These are phyloP conservation scores for Papilio glaucus DNA, from an alignment of 1,140 invertebrate genomes.

Conservation along the genomic window DNA sequence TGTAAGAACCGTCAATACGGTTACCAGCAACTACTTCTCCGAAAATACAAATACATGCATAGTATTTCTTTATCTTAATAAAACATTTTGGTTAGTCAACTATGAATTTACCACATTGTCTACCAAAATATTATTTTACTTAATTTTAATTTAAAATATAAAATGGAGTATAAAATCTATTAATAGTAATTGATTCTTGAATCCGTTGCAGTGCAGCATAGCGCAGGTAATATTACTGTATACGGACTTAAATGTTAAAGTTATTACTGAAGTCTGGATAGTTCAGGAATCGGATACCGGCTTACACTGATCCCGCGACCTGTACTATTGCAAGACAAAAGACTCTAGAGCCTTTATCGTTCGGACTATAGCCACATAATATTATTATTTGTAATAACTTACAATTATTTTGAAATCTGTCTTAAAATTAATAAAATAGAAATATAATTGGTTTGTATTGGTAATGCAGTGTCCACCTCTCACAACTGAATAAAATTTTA, in stretches of 20 bases:
- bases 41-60: too few species aligned
- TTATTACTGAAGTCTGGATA: constrained; percentile 17
- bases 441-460: too few species aligned
- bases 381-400: not conserved
- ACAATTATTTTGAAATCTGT: too few species aligned
- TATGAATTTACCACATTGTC: not conserved
- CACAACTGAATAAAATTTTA: not conserved
- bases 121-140: too few species aligned
- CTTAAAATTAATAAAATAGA: too few species aligned
- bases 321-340: constrained; percentile 5
- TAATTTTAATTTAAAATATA: too few species aligned
- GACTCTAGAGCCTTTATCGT: not conserved
- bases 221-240: not conserved
- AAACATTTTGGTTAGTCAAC: too few species aligned
- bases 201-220: not conserved
- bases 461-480: too few species aligned
- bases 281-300: constrained; percentile 29
- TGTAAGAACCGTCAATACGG: too few species aligned
- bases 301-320: constrained; percentile 25
- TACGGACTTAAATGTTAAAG: constrained; percentile 1
- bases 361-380: not conserved
- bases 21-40: too few species aligned
- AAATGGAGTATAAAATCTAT: not conserved
- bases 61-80: too few species aligned
- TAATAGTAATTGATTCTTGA: not conserved